A percentile compares a stretch with the other conserved stretches of the same genome.
Conservation (phyloP, 23 tunicate genomes). For the Aplidium turbinatum region DNA sequence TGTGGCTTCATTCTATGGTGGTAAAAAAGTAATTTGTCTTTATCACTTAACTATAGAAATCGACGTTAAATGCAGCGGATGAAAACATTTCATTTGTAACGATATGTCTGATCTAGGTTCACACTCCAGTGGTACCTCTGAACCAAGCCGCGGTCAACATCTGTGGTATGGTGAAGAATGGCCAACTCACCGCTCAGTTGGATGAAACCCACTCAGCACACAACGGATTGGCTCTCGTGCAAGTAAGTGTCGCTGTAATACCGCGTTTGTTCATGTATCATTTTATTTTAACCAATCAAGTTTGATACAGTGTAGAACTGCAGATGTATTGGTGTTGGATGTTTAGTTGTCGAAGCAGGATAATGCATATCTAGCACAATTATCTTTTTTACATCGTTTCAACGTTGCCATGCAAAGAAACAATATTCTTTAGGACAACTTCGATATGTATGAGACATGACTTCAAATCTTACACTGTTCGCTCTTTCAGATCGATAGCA, state of each 20-base stretch:
- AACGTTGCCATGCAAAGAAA: too few relatives aligned
- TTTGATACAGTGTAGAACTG: neutral
- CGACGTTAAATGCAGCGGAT: too few relatives aligned
- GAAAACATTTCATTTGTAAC: too few relatives aligned
- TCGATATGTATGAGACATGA: too few relatives aligned
- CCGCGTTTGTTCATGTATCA: too few relatives aligned
- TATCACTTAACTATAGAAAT: too few relatives aligned
- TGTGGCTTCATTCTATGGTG: too few relatives aligned
- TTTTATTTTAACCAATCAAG: neutral
- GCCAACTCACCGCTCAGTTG: conserved; percentile 70
- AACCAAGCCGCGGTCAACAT: conserved; percentile 65
- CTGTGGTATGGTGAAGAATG: conserved; percentile 73
- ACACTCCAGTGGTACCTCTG: conserved; percentile 68
- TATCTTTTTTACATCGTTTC: too few relatives aligned
- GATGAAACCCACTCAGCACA: conserved; percentile 68
- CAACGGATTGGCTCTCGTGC: conserved; percentile 94
- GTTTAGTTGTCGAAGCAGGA: neutral
- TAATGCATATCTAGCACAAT: too few relatives aligned
- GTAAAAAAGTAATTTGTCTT: too few relatives aligned
- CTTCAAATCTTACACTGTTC: too few relatives aligned
- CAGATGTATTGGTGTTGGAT: neutral
- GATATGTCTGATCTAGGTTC: conserved; percentile 64
- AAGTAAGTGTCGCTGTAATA: conserved; percentile 37
- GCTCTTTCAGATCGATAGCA: conserved; percentile 72
- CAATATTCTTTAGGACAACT: too few relatives aligned